A percentile compares a stretch with the other conserved stretches of the same genome.
These are phyloP conservation scores for Cirrhinus mrigala DNA, from an alignment of 2,797 vertebrate genomes.

Conservation along the genomic window DNA sequence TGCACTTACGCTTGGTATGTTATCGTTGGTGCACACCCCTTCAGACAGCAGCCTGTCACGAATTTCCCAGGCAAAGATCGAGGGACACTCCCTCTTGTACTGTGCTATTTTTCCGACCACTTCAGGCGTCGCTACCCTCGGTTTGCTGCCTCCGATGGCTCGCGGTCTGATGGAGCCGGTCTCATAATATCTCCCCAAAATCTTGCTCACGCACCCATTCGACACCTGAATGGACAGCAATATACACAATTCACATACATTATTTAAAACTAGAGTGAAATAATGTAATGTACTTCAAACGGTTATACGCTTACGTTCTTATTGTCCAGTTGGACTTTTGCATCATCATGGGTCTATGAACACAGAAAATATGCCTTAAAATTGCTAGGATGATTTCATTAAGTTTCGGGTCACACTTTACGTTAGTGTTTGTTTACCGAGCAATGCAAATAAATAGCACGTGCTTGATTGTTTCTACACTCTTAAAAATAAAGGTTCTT, in stretches of 20 bases:
- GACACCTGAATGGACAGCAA: constrained; percentile 92
- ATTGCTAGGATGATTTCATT: constrained; percentile 86
- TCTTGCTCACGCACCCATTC: constrained; percentile 99
- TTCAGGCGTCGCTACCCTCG: constrained; percentile 97
- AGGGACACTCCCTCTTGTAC: constrained; percentile 99
- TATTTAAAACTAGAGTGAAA: constrained; percentile 88
- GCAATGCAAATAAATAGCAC: background rate
- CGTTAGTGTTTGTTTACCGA: background rate
- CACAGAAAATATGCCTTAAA: constrained; percentile 87
- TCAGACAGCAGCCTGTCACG: constrained; percentile 97
- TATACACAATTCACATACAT: constrained; percentile 88
- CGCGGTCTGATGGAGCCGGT: constrained; percentile 98
- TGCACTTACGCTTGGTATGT: constrained; percentile 96
- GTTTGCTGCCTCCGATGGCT: constrained; percentile 98
- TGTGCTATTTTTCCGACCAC: constrained; percentile 97
- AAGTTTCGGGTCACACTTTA: constrained; percentile 70
- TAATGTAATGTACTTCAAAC: constrained; percentile 88
- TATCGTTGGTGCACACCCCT: constrained; percentile 98
- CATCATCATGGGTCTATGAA: constrained; percentile 93
- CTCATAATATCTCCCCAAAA: constrained; percentile 99
- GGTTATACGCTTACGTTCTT: constrained; percentile 95
- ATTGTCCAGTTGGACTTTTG: constrained; percentile 95
- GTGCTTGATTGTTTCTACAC: background rate
- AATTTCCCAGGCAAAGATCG: constrained; percentile 99
- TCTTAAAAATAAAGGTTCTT: too few species aligned